A percentile compares a stretch with the other conserved stretches of the same genome.
Conservation (phyloP, 2,113 vertebrate genomes). For the Nesogale talazaci region DNA sequence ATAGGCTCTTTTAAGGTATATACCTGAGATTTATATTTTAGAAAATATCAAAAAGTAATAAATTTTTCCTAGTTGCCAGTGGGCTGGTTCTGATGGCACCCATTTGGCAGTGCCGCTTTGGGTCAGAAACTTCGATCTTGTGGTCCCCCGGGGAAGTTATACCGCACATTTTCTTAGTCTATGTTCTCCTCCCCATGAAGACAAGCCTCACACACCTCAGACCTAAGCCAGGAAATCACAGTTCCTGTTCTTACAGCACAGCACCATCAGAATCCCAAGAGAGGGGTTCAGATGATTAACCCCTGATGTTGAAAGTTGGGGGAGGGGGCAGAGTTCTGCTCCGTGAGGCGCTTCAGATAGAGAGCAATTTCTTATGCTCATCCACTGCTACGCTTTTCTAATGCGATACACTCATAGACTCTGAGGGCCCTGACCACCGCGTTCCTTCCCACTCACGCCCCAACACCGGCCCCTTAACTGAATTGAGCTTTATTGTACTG, state of each 20-base stretch:
- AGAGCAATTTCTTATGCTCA: background rate
- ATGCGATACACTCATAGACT: rapidly evolving
- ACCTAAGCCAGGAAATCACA: conserved; percentile 26
- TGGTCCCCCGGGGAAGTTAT: background rate
- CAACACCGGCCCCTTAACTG: background rate
- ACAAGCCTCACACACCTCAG: conserved; percentile 2
- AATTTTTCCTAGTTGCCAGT: background rate
- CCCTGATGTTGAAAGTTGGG: background rate
- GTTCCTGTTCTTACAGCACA: background rate
- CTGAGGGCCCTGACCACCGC: background rate
- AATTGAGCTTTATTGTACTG: no score
- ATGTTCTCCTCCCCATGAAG: background rate
- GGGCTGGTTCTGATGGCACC: conserved; percentile 9
- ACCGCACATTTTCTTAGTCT: background rate
- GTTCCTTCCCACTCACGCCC: background rate
- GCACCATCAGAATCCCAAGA: background rate
- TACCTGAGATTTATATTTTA: conserved; percentile 76
- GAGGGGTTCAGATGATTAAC: background rate
- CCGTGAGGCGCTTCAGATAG: background rate
- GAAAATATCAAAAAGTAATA: conserved; percentile 71
- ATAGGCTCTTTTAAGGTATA: conserved; percentile 75
- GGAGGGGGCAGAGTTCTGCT: background rate
- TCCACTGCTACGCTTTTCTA: background rate
- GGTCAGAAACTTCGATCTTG: background rate
- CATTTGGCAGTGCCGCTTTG: background rate